Conservation (phyloP, 37 sponge, comb jelly and placozoan genomes). For the Theonella swinhoei region DNA sequence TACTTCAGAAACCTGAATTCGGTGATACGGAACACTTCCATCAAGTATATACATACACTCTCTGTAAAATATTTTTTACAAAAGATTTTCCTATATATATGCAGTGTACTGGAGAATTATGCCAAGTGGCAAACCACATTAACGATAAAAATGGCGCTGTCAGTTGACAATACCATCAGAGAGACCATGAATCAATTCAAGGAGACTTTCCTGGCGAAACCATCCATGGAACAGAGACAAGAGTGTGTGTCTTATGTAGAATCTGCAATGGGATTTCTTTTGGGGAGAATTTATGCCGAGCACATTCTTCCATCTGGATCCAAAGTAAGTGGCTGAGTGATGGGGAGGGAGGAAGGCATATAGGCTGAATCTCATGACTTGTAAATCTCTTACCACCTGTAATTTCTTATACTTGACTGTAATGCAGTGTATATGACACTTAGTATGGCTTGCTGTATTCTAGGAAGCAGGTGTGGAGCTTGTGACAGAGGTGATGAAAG, state of each 20-base stretch:
- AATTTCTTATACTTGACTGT: too few relatives aligned
- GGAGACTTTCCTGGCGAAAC: background rate
- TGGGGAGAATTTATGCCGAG: background rate
- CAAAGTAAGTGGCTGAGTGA: background rate
- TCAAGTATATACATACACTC: background rate
- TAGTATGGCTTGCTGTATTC: too few relatives aligned
- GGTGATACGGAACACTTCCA: background rate
- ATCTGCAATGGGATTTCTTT: too few relatives aligned
- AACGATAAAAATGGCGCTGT: background rate
- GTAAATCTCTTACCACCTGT: too few relatives aligned
- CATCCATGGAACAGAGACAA: background rate
- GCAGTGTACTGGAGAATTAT: background rate
- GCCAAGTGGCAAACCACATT: background rate
- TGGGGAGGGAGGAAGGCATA: too few relatives aligned
- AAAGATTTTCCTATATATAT: background rate
- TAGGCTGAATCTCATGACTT: too few relatives aligned
- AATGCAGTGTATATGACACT: too few relatives aligned
- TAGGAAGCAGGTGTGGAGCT: background rate
- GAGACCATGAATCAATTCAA: background rate
- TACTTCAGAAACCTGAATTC: background rate
- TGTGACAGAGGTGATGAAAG: conserved; percentile 1
- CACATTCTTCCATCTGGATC: background rate
- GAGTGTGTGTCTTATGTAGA: background rate
- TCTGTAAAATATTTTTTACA: background rate
- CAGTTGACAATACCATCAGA: background rate